Percentiles rank a stretch among this genome's conserved stretches.
These are phyloP conservation scores for Trachemys scripta DNA, from an alignment of 2,113 vertebrate genomes.

Conservation along the genomic window DNA sequence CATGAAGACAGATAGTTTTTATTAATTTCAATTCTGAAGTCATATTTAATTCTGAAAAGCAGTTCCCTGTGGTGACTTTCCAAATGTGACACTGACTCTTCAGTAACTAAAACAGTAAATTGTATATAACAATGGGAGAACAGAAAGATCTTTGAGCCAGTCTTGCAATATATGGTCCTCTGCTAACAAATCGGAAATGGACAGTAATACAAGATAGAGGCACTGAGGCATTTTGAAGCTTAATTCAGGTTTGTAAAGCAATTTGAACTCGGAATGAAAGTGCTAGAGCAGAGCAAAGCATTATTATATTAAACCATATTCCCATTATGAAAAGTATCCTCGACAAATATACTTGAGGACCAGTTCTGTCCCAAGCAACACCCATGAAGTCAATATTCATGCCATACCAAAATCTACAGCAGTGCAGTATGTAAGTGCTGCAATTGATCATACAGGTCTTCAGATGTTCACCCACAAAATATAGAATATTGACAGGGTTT, in stretches of 20 bases:
- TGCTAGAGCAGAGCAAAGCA: not conserved
- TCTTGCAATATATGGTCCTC: not conserved
- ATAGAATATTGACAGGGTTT: not conserved
- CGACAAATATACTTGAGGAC: conserved; percentile 48
- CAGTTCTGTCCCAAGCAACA: conserved; percentile 48
- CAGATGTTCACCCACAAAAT: conserved; percentile 13
- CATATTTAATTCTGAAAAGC: not conserved
- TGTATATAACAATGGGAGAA: not conserved
- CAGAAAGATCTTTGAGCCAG: not conserved
- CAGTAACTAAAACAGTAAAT: not conserved
- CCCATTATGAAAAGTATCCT: not conserved
- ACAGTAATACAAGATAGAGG: not conserved
- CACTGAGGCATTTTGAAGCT: not conserved
- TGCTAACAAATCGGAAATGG: not conserved
- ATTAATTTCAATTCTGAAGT: not conserved
- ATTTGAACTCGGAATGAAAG: not conserved
- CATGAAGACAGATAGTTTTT: not conserved
- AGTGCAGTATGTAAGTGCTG: conserved; percentile 5
- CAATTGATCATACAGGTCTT: not conserved
- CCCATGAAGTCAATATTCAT: conserved; percentile 73
- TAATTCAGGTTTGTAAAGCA: not conserved
- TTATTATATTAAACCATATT: conserved; percentile 33
- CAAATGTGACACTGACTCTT: not conserved
- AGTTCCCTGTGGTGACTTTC: not conserved
- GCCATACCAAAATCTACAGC: conserved; percentile 52